Evolutionary conservation across 2,797 vertebrate genomes (phyloP).

Genomic region (Glossophaga mutica): DNA sequence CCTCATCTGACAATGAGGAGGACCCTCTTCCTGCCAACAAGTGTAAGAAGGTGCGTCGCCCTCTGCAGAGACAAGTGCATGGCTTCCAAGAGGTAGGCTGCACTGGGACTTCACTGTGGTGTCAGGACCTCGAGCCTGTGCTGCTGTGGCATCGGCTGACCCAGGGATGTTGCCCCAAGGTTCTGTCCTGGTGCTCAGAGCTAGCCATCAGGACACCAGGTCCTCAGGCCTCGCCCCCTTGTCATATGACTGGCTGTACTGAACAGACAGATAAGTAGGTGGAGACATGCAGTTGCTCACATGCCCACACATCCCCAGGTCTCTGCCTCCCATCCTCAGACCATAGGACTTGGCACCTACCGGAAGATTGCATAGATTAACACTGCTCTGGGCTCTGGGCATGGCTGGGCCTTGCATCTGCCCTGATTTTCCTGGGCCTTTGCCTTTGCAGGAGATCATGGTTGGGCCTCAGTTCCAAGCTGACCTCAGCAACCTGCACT

Average conservation of each 20-base stretch:
- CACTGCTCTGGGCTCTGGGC: background rate
- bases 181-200: background rate
- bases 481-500: conserved; percentile 86
- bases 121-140: background rate
- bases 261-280: background rate
- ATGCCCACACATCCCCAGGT: background rate
- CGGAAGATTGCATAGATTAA: background rate
- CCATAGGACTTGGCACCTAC: background rate
- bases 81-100: background rate
- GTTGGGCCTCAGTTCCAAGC: conserved; percentile 95
- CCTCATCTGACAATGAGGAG: conserved; percentile 87
- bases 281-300: background rate
- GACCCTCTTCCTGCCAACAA: conserved; percentile 89
- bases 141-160: background rate
- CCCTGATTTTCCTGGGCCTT: background rate
- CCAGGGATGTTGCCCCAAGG: rapidly evolving
- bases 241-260: background rate
- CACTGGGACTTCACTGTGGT: background rate
- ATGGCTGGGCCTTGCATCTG: background rate
- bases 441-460: conserved; percentile 91
- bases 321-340: background rate
- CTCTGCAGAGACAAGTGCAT: background rate
- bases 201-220: background rate
- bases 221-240: rapidly evolving
- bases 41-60: conserved; percentile 89